A percentile compares a stretch with the other conserved stretches of the same genome.
These are phyloP conservation scores for Chalcis sispes DNA, from an alignment of 2,888 invertebrate species.

Conservation along the genomic window DNA sequence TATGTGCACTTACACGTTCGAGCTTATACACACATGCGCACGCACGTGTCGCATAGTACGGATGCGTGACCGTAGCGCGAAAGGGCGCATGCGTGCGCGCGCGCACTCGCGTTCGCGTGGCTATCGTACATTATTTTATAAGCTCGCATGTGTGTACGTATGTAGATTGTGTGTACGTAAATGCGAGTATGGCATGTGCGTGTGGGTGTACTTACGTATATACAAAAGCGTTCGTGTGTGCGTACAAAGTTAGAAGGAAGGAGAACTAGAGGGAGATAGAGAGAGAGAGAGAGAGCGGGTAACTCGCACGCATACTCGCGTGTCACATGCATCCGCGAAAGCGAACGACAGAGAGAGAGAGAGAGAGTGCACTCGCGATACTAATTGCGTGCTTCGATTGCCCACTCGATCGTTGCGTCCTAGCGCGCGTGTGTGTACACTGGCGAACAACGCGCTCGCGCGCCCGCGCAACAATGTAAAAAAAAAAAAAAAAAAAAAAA, in stretches of 20 bases:
- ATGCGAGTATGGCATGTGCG: no score
- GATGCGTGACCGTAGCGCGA: slow-evolving; percentile 25
- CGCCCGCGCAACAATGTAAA: not conserved
- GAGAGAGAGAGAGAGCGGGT: not conserved
- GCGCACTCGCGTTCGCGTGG: not conserved
- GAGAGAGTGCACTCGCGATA: slow-evolving; percentile 51
- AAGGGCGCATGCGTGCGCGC: slow-evolving; percentile 31
- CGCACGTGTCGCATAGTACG: not conserved
- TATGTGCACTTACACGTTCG: not conserved
- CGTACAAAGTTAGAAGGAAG: slow-evolving; percentile 21
- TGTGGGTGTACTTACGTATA: not conserved
- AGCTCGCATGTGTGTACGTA: no score
- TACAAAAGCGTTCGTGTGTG: slow-evolving; percentile 11
- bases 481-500: not conserved
- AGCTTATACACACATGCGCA: not conserved
- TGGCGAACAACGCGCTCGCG: not conserved
- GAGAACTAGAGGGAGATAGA: slow-evolving; percentile 52
- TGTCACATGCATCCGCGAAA: slow-evolving; percentile 57
- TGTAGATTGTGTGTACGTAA: no score
- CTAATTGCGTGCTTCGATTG: slow-evolving; percentile 62
- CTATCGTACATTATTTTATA: no score
- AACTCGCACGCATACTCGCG: slow-evolving; percentile 56
- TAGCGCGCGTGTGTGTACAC: not conserved
- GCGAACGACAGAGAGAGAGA: not conserved
- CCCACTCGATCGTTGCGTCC: slow-evolving; percentile 47